Conservation (phyloP, 30 jellyfish, hydroid and myxozoan species). For the Aurelia aurita region DNA sequence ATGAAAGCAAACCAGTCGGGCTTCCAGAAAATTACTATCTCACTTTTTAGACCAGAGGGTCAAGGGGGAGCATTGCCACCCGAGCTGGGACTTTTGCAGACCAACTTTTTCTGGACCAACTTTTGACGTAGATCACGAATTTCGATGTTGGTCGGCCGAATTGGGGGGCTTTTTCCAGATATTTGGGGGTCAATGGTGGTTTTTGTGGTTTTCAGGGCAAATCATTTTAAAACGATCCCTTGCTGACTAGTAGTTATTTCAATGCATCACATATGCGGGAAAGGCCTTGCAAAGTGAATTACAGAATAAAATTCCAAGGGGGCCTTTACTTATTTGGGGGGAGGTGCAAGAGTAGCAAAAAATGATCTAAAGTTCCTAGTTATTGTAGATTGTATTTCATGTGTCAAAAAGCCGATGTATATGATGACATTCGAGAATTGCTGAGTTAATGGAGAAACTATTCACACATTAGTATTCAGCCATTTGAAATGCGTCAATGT, state of each 20-base stretch:
- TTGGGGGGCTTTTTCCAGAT: too few relatives aligned
- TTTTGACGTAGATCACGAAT: too few relatives aligned
- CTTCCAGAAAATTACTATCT: too few relatives aligned
- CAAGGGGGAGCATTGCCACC: too few relatives aligned
- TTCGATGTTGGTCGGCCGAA: too few relatives aligned
- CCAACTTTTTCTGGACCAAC: too few relatives aligned
- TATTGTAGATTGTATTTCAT: not conserved
- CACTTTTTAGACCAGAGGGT: too few relatives aligned
- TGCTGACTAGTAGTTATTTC: too few relatives aligned
- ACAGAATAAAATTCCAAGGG: not conserved
- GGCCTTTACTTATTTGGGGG: constrained; percentile 1
- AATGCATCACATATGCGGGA: not conserved
- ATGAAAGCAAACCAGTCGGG: too few relatives aligned
- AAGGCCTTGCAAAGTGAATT: not conserved
- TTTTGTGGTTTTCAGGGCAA: not conserved
- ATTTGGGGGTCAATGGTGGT: not conserved
- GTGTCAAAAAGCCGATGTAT: not conserved
- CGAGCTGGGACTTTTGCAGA: too few relatives aligned
- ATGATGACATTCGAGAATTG: too few relatives aligned
- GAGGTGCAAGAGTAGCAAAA: not conserved
- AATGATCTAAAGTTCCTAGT: not conserved
- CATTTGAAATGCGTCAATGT: not conserved
- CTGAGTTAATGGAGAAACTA: not conserved
- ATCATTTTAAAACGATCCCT: not conserved
- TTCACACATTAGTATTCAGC: not conserved